Conservation (phyloP, 2,113 vertebrate species). For the Panurus biarmicus region DNA sequence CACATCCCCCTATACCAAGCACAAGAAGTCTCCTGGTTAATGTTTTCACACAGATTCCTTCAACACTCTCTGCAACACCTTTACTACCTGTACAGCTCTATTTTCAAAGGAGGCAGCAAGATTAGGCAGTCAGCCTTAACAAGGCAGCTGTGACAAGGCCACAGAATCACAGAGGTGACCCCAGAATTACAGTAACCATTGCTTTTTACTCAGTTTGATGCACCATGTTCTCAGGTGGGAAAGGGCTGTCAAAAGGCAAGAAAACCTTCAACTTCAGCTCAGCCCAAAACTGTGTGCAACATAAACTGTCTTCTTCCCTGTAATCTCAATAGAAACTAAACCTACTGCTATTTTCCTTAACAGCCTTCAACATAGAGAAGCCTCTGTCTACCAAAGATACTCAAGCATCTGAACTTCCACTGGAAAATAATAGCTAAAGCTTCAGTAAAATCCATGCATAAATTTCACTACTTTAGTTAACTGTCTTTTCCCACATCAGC, state of each 20-base stretch:
- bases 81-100: not conserved
- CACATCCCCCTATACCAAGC: accelerated
- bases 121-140: not conserved
- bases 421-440: not conserved
- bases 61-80: not conserved
- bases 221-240: not conserved
- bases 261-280: not conserved
- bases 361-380: not conserved
- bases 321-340: not conserved
- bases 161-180: not conserved
- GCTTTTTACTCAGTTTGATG: not conserved
- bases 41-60: not conserved
- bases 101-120: not conserved
- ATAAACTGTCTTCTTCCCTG: not conserved
- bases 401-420: not conserved
- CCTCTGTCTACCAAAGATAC: not conserved
- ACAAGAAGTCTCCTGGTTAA: not conserved
- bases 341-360: not conserved
- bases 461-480: not conserved
- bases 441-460: not conserved
- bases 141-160: not conserved
- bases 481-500: not conserved
- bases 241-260: not conserved
- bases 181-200: accelerated
- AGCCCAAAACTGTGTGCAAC: not conserved